Base-by-base conservation (phyloP, 2,113 vertebrate genomes). In the Nipponia nippon region DNA sequence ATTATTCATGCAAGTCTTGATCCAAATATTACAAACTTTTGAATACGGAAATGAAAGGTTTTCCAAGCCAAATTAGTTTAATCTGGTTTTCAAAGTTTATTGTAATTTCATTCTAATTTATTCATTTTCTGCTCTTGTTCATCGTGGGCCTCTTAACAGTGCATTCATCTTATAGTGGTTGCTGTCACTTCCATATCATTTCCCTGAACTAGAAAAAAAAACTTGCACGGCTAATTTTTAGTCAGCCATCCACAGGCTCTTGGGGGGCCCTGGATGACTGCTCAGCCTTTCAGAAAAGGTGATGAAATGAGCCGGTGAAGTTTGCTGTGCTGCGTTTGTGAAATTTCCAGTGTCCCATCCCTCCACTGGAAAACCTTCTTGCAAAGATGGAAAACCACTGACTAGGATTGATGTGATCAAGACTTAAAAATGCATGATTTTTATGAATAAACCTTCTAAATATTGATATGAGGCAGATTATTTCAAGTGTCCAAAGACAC, bases 241-340 rank as follows among this genome's bases (percentile, higher is more conserved):
- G 30, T 14, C 9, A 61, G 0, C 5, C n/a, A 6, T 53, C 44
- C n/a, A 14, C 7, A 20, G 36, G 44, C 19, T 49, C 26, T 11
- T 29, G 11, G 21, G 19, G 9, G 13, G 4, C 21, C 26, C 21
- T 44, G 25, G 17, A 11, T 49, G 36, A 15, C 6, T 36, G 52
- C 29, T 76, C 4, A 69, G 34, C 36, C 55, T 75, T 73, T 65
- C 13, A 38, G 70, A 34, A 50, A 16, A 50, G 46, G 65, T 49
- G 56, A 2, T 1, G 4, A 42, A 50, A 47, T 32, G 46, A 67
- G 49, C 5, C 40, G 14, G 27, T n/a, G 52, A 11, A 2, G 0
- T 49, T 62, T 10, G 16, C 66, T 69, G 7, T 44, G 32, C 23
- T 58, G 16, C 65, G 1, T 30, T 29, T 40, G 34, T 72, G 58